Evolutionary conservation across 1,140 invertebrate species (phyloP).

Genomic region (Drosophila kepulauana): DNA sequence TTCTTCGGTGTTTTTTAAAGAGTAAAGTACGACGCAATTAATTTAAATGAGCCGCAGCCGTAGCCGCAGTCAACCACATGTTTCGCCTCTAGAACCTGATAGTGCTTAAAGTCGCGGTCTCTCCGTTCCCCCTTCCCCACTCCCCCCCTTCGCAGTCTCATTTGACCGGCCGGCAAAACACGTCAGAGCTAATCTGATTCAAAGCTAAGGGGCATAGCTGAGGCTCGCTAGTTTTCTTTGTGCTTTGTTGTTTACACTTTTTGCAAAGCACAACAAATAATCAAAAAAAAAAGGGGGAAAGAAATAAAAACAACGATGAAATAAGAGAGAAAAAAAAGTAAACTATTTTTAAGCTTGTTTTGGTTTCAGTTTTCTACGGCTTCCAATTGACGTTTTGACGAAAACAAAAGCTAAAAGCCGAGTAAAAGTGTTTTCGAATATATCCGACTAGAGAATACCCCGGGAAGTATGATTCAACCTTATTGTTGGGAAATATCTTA

Average conservation of each 20-base stretch:
- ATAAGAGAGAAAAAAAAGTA: constrained; percentile 26
- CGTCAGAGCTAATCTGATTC: constrained; percentile 41
- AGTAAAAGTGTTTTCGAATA: not conserved
- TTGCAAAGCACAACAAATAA: constrained; percentile 7
- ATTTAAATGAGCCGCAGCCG: constrained; percentile 45
- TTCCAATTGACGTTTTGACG: constrained; percentile 43
- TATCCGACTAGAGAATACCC: not conserved
- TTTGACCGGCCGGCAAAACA: constrained; percentile 51
- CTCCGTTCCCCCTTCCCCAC: not conserved
- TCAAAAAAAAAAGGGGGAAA: not conserved
- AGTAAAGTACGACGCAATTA: constrained; percentile 51
- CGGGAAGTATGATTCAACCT: not conserved
- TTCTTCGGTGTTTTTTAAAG: constrained; percentile 7
- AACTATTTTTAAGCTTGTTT: constrained; percentile 50
- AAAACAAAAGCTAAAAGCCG: constrained; percentile 18
- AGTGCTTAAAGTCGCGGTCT: constrained; percentile 25
- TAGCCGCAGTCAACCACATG: not conserved
- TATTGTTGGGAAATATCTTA: too few relatives aligned
- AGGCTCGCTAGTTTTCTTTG: constrained; percentile 26
- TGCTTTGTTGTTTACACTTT: constrained; percentile 25
- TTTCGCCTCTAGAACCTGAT: constrained; percentile 33
- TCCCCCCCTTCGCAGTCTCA: not conserved
- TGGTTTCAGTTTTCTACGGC: constrained; percentile 55
- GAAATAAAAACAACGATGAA: constrained; percentile 7
- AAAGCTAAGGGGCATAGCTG: constrained; percentile 23